Base-by-base conservation (phyloP, 1,140 invertebrate genomes). In the Diorhabda carinulata region DNA sequence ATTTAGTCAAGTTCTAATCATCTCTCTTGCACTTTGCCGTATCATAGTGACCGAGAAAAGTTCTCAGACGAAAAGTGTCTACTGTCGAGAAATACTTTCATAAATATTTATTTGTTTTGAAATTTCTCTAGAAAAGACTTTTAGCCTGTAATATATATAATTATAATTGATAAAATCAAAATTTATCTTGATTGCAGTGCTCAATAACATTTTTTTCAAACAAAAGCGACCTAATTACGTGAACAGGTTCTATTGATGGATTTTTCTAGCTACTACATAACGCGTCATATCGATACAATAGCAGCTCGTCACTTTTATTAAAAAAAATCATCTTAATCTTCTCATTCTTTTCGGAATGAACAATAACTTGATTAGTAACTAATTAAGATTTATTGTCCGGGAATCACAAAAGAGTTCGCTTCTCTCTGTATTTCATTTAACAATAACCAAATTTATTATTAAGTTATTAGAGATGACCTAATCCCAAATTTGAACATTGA, bases 401-500 rank as follows among this genome's bases (percentile, higher is more conserved):
- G 47, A 52, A 4, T 3, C n/a, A 52, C 47, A 52, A 52, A 52
- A 52, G 47, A 52, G n/a, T 52, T 25, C 25, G 25, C 25, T 25
- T 25, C 6, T 52, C 4, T 52, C 47, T 52, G 6, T 52, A 52
- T 52, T 52, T 52, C 6, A 52, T 52, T n/a, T 52, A 52, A 52
- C 47, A 52, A 52, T 52, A 52, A 57, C 47, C 9, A 56, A 65
- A 42, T 57, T 57, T 40, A 67, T 67, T 67, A 61, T 67, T 44
- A 60, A 67, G 44, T 60, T 52, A 60, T 67, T 60, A 8, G 45
- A n/a, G 60, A 43, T 67, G 42, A 67, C 63, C 58, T 41, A 63
- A 44, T 6, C 65, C 57, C 41, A 60, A 60, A 60, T 42, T 52
- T 52, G 58, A 43, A 60, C 65, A 67, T 45, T 60, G 65, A 60